phyloP scores from a whole-genome alignment of 1,140 invertebrate species.

The Leptestheria dahalacensis region DNA sequence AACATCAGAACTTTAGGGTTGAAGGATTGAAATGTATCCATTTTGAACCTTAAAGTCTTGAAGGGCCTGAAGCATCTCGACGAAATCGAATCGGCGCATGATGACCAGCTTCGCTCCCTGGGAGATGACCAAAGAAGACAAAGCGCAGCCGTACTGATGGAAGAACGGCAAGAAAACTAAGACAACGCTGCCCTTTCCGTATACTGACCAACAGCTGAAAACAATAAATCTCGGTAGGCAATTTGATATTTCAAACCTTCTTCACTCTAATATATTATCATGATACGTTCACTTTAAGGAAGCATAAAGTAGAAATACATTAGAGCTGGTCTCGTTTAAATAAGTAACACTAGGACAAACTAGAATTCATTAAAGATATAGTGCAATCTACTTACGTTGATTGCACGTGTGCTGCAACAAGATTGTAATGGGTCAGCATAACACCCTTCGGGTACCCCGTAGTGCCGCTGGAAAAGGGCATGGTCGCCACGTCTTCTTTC shows the following conservation, averaged over 20 bases:
- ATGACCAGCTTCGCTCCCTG: slow-evolving; percentile 49
- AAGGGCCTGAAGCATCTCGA: slow-evolving; percentile 45
- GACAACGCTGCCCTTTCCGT: too few species aligned
- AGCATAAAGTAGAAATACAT: too few species aligned
- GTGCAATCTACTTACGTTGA: slow-evolving; percentile 7
- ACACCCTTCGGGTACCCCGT: slow-evolving; percentile 84
- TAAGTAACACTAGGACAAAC: too few species aligned
- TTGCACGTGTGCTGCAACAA: slow-evolving; percentile 31
- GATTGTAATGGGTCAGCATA: slow-evolving; percentile 56
- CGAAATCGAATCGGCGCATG: slow-evolving; percentile 54
- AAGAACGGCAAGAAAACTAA: slow-evolving; percentile 14
- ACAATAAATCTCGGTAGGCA: background rate
- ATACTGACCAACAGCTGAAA: too few species aligned
- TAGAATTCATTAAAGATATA: too few species aligned
- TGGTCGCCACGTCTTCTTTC: slow-evolving; percentile 6
- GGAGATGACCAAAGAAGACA: slow-evolving; percentile 26
- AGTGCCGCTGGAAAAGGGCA: slow-evolving; percentile 55
- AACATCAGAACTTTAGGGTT: background rate
- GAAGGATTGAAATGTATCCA: background rate
- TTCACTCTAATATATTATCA: background rate
- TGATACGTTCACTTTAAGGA: too few species aligned
- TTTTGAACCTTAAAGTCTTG: slow-evolving; percentile 39
- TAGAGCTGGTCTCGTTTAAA: too few species aligned
- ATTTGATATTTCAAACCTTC: background rate
- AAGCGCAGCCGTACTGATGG: slow-evolving; percentile 14